These are phyloP conservation scores for Ricordea florida DNA, from an alignment of 92 coral and sea anemone genomes.

Conservation along the genomic window DNA sequence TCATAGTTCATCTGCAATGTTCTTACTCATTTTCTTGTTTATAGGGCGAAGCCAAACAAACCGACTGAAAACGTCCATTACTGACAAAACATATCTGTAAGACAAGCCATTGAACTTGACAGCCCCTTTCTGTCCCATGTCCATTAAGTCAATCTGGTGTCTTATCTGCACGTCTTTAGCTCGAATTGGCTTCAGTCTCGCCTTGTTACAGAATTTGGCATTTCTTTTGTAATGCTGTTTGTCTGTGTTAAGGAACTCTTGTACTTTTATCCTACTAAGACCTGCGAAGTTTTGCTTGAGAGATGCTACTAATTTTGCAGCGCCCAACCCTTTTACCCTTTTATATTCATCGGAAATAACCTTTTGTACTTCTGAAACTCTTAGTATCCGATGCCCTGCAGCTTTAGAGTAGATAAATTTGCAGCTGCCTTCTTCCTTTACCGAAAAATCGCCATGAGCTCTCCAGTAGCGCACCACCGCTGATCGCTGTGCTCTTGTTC, in stretches of 20 bases:
- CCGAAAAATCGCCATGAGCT: constrained; percentile 40
- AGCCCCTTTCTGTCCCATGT: constrained; percentile 23
- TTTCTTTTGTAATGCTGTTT: constrained; percentile 26
- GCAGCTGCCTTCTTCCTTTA: constrained; percentile 14
- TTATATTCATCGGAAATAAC: constrained; percentile 37
- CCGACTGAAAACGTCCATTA: constrained; percentile 51
- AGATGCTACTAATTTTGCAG: constrained; percentile 10
- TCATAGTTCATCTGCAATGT: constrained; percentile 16
- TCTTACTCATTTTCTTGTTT: constrained; percentile 12
- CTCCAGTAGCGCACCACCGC: constrained; percentile 42
- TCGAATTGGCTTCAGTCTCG: constrained; percentile 13
- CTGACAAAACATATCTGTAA: constrained; percentile 32
- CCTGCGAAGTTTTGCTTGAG: constrained; percentile 18
- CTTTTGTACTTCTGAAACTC: constrained; percentile 33
- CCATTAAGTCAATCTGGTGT: constrained; percentile 55
- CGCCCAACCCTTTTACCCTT: constrained; percentile 12
- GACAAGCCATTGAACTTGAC: constrained; percentile 5
- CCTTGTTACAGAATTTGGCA: constrained; percentile 22
- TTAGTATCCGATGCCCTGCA: constrained; percentile 26
- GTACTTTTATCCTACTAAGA: constrained; percentile 19
- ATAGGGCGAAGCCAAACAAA: constrained; percentile 53
- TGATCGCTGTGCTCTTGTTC: constrained; percentile 38
- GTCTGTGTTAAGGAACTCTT: constrained; percentile 22
- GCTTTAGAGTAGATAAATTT: constrained; percentile 18
- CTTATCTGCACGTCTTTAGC: constrained; percentile 26